Conservation (phyloP, 2,797 vertebrate genomes). For the Pseudopleuronectes americanus region DNA sequence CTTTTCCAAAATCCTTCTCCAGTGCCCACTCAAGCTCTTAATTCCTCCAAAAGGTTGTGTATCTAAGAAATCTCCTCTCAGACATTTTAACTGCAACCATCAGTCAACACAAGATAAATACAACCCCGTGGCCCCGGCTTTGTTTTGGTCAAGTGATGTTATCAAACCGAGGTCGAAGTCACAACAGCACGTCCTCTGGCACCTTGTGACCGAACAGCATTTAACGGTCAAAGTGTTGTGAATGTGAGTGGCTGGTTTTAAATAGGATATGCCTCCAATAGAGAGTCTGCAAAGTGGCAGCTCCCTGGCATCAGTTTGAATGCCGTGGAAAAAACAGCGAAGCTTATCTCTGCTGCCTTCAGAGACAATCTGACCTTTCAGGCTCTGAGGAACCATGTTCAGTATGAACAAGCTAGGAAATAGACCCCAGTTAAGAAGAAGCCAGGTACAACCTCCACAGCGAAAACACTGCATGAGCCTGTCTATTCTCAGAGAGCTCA, state of each 20-base stretch:
- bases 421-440: constrained; percentile 36
- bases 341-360: constrained; percentile 56
- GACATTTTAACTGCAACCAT: constrained; percentile 5
- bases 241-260: constrained; percentile 54
- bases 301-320: constrained; percentile 52
- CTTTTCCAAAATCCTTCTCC: neutral
- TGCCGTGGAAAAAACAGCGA: constrained; percentile 60
- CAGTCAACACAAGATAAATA: constrained; percentile 3
- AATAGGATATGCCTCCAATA: constrained; percentile 59
- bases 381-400: constrained; percentile 13
- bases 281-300: constrained; percentile 22
- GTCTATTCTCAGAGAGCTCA: constrained; percentile 64
- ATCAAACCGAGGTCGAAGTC: constrained; percentile 55
- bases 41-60: neutral
- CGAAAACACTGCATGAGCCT: constrained; percentile 33
- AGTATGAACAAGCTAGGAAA: constrained; percentile 43
- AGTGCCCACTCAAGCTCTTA: neutral
- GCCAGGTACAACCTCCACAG: constrained; percentile 46
- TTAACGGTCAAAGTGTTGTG: constrained; percentile 34
- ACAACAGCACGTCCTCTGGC: constrained; percentile 30
- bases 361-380: constrained; percentile 56
- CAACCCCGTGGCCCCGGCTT: constrained; percentile 9
- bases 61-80: neutral
- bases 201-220: constrained; percentile 24
- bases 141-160: constrained; percentile 26